These are phyloP conservation scores for Chromobotia macracanthus DNA, from an alignment of 2,797 vertebrate genomes.

Conservation along the genomic window DNA sequence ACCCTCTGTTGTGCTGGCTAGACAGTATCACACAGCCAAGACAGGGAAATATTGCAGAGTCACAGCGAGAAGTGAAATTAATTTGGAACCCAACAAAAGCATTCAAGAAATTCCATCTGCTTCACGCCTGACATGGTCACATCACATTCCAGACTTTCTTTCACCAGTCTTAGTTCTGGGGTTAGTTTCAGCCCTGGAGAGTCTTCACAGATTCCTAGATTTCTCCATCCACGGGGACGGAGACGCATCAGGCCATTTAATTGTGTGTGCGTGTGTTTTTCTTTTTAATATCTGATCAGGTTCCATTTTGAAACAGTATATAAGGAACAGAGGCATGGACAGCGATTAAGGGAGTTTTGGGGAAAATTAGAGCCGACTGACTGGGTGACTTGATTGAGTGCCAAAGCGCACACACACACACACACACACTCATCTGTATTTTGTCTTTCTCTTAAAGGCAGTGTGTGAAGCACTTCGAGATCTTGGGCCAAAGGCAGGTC, in stretches of 20 bases:
- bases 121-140: constrained; percentile 62
- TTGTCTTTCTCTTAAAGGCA: constrained; percentile 77
- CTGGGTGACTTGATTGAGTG: constrained; percentile 59
- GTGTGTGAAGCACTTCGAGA: constrained; percentile 87
- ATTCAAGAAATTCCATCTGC: constrained; percentile 73
- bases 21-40: constrained; percentile 72
- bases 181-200: constrained; percentile 53
- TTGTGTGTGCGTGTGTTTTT: constrained; percentile 36
- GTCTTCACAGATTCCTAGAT: constrained; percentile 56
- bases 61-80: constrained; percentile 79
- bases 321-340: constrained; percentile 52
- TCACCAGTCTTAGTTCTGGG: constrained; percentile 43
- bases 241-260: constrained; percentile 55
- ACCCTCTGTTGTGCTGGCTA: constrained; percentile 68
- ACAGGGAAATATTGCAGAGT: constrained; percentile 68
- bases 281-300: constrained; percentile 51
- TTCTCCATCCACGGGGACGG: constrained; percentile 29
- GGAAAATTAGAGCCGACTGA: constrained; percentile 58
- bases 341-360: constrained; percentile 53
- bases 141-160: constrained; percentile 64
- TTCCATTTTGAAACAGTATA: constrained; percentile 55
- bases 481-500: constrained; percentile 78
- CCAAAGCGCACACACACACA: constrained; percentile 50
- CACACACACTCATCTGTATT: constrained; percentile 45
- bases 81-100: constrained; percentile 77